Base-by-base conservation (phyloP, 30 jellyfish, hydroid and myxozoan species). In the Pelagia noctiluca region DNA sequence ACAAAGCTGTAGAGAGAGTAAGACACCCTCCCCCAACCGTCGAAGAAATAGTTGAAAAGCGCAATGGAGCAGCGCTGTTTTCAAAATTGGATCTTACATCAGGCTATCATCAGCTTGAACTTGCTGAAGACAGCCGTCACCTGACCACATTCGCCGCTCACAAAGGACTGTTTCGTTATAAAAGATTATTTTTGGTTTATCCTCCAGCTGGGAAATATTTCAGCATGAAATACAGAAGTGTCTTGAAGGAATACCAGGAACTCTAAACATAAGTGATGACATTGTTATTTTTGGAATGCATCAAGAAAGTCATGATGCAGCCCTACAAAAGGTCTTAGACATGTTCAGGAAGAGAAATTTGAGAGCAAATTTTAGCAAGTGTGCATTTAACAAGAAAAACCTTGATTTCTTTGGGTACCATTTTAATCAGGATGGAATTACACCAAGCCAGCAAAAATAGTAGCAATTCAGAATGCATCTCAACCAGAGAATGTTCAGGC, bases 11-110 rank as follows among this genome's bases (percentile, higher is more conserved):
- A 16, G 19, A 19, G 30, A 4, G 90, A 21, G 84, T 16, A 19
- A 36, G 84, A 21, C 48, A 60, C 46, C 71, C 87, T 30, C 34
- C 62, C 29, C 90, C 88, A 25, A 79, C 90, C 22, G 70, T 79
- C 23, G 88, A 64, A 3, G 90, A 63, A 24, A 38, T 79, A 42
- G 3, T 46, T 10, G 47, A n/a, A 12, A 32, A 63, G 36, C 71
- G 62, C n/a, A 61, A 63, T 34, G 69, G 73, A 1, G 62, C 85
- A 19, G 28, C 26, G 18, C 37, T 79, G 24, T 79, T 79, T 26
- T 60, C 85, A 3, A 79, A 61, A 63, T 33, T 79, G 24, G 90
- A 79, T 48, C 87, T 79, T 3, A 29, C 34, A 11, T 31, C 2
- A 12, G 73, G 73, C 31, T 79, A 13, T 62, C 86, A 61, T 63